Evolutionary conservation across 2,888 invertebrate species (phyloP).

Genomic region (Tenthredo distinguenda): DNA sequence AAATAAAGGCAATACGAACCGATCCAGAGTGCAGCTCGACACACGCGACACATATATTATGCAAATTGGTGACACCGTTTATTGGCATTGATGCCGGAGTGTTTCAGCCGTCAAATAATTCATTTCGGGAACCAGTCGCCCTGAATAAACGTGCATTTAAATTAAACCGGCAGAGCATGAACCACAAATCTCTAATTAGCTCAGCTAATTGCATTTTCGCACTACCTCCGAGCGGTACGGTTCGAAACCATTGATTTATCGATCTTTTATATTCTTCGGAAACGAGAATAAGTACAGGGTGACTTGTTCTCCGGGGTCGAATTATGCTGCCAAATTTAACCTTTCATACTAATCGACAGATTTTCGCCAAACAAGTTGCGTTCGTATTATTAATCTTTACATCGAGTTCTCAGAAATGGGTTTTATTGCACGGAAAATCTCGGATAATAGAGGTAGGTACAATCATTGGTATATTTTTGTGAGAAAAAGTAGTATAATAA

Average conservation of each 20-base stretch:
- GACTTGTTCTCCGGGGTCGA: not conserved
- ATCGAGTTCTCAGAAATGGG: not conserved
- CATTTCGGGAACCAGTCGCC: constrained; percentile 42
- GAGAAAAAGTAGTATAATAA: not conserved
- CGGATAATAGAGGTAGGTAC: not conserved
- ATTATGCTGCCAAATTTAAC: not conserved
- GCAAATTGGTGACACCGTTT: constrained; percentile 45
- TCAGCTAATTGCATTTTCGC: constrained; percentile 68
- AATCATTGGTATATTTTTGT: not conserved
- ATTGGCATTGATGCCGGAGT: constrained; percentile 42
- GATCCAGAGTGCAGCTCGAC: constrained; percentile 1
- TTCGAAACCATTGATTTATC: constrained; percentile 72
- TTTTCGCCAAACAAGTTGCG: not conserved
- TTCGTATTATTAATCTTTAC: not conserved
- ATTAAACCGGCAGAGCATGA: constrained; percentile 73
- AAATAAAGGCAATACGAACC: constrained; percentile 30
- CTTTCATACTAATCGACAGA: not conserved
- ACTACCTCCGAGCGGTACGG: constrained; percentile 68
- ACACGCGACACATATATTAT: constrained; percentile 37
- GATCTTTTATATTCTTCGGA: constrained; percentile 42
- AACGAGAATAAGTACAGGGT: not conserved
- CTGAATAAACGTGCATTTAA: constrained; percentile 62
- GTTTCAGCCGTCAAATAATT: constrained; percentile 29
- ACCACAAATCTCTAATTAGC: constrained; percentile 73
- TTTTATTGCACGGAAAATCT: not conserved